Percentiles rank a stretch among this genome's conserved stretches.
Conservation (phyloP, 2,888 invertebrate genomes). For the Tetrapedia diversipes region DNA sequence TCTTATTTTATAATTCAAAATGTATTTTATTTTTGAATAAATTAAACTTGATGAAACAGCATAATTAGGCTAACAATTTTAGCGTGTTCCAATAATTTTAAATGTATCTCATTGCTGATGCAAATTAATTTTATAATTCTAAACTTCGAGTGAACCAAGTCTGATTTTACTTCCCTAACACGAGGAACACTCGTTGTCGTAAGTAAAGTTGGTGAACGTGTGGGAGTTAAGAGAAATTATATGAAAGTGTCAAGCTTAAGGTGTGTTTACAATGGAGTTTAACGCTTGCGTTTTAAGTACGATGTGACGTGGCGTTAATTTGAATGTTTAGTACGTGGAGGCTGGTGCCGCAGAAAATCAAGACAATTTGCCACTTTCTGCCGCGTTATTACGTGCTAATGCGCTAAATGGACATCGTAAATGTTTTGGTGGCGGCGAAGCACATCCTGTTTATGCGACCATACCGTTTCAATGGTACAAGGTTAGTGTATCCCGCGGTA, state of each 20-base stretch:
- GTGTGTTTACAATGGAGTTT: conserved; percentile 9
- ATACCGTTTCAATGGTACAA: no score
- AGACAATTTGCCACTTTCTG: conserved; percentile 12
- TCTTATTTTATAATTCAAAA: no score
- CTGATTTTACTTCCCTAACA: no score
- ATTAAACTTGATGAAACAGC: no score
- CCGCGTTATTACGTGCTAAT: not conserved
- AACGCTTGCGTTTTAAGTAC: not conserved
- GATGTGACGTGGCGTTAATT: not conserved
- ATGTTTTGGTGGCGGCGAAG: not conserved
- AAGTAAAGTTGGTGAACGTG: not conserved
- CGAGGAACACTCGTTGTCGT: no score
- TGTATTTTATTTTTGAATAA: no score
- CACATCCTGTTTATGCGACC: not conserved
- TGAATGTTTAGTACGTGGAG: not conserved
- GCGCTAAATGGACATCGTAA: not conserved
- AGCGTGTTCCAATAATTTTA: no score
- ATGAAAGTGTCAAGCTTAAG: not conserved
- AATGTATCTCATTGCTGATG: no score
- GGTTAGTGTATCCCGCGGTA: no score
- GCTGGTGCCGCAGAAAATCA: conserved; percentile 5
- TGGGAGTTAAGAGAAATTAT: not conserved
- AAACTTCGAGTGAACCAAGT: no score
- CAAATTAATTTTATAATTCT: no score
- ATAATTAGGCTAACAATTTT: no score